Conservation (phyloP, 1,140 invertebrate species). For the Lethrus apterus region DNA sequence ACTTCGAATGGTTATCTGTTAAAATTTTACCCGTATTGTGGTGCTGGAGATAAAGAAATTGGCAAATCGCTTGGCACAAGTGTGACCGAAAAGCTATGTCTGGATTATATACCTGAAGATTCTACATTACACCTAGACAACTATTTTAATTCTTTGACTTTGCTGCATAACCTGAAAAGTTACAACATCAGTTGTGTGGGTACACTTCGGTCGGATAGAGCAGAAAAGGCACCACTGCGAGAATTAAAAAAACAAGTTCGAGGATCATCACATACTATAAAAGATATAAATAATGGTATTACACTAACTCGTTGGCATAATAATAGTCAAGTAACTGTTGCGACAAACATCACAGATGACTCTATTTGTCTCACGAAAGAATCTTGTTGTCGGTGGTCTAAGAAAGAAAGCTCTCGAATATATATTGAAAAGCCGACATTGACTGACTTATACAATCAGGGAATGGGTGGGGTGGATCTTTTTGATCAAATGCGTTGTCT, state of each 20-base stretch:
- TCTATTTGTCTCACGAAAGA: conserved; percentile 15
- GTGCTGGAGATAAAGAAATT: conserved; percentile 15
- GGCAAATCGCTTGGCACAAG: conserved; percentile 14
- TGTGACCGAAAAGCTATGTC: conserved; percentile 21
- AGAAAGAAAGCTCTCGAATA: conserved; percentile 36
- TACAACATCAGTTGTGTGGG: conserved; percentile 11
- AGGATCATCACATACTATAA: conserved; percentile 5
- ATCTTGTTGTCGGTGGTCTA: conserved; percentile 36
- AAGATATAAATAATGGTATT: conserved; percentile 5
- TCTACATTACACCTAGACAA: conserved; percentile 15
- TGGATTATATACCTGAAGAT: conserved; percentile 13
- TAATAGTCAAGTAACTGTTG: conserved; percentile 22
- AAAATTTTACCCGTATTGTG: conserved; percentile 15
- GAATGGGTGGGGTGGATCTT: conserved; percentile 39
- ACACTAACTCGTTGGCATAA: conserved; percentile 19
- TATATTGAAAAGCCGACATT: conserved; percentile 35
- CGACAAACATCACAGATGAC: conserved; percentile 12
- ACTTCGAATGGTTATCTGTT: conserved; percentile 9
- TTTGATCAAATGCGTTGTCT: conserved; percentile 24
- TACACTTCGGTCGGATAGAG: conserved; percentile 15
- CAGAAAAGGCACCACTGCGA: conserved; percentile 15
- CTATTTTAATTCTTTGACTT: conserved; percentile 20
- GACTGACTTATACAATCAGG: conserved; percentile 36
- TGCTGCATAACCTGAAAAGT: conserved; percentile 13
- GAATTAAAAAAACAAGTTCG: conserved; percentile 16